Evolutionary conservation across 92 coral and sea anemone genomes (phyloP), one percentile per base, ranked within the genome.

Genomic region (Bergia sp.): DNA sequence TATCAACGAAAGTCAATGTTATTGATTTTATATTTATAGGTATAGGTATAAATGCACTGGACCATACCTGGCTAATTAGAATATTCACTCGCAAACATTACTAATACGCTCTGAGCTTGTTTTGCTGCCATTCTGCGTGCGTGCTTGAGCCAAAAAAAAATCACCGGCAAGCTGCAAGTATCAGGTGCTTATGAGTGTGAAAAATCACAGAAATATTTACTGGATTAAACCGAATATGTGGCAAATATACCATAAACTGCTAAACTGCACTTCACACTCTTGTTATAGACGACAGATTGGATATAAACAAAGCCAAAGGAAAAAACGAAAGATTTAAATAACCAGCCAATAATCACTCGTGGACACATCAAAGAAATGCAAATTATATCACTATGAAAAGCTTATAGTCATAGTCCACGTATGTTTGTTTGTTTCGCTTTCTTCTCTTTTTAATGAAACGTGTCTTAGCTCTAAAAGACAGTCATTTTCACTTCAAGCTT

Each of bases 391-490:
- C 77, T 73, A 18, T 42, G 20, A 6, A 38, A 37, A 18, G 2
- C 9, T 1, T 20, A 29, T 29, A 29, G 29, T 29, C 6, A 2
- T 84, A 21, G 38, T n/a, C 50, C 78, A 69, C 78, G 78, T 72
- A 72, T 36, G 36, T 80, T 58, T 39, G 42, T 37, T 81, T 81
- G 85, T 84, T 84, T 84, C 65, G 43, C 72, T 84, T 84, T 49
- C 15, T 39, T 5, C n/a, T 43, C 36, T 84, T 58, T 80, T 18
- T 36, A 44, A 7, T 47, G 64, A 69, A 73, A 84, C 87, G 87
- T 84, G 87, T 71, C 87, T 15, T 44, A 23, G 55, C 87, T 38
- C 13, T 44, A 83, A 69, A 45, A 3, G 44, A 47, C 73, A 23
- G 61, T 44, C 79, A 84, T 29, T 84, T 71, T 84, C 66, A 71